These are phyloP conservation scores for Gasteruption jaculator DNA, from an alignment of 2,888 invertebrate species.

Conservation along the genomic window DNA sequence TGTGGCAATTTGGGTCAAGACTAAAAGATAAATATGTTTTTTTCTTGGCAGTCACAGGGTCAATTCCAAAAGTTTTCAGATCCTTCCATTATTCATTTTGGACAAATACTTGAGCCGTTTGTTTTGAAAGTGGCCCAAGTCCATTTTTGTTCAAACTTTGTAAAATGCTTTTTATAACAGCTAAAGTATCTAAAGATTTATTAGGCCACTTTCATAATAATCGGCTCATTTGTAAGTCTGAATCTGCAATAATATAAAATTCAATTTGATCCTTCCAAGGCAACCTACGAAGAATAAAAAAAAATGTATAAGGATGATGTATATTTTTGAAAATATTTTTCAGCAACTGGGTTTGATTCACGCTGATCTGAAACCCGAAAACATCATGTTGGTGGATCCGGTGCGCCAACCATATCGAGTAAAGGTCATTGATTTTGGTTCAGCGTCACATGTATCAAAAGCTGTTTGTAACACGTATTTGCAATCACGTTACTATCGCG, in stretches of 20 bases:
- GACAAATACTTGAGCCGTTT: neutral
- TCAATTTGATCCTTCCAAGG: neutral
- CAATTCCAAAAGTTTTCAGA: too few species aligned
- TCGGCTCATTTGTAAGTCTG: conserved; percentile 6
- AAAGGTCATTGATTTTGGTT: conserved; percentile 99
- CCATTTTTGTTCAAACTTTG: too few species aligned
- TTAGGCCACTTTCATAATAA: too few species aligned
- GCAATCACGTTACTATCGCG: conserved; percentile 97
- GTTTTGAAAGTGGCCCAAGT: too few species aligned
- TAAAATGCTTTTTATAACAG: too few species aligned
- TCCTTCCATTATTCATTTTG: conserved; percentile 1
- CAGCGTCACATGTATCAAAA: conserved; percentile 98
- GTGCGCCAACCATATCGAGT: conserved; percentile 97
- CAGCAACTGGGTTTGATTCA: conserved; percentile 98
- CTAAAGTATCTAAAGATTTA: neutral
- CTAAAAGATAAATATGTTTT: too few species aligned
- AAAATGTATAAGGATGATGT: too few species aligned
- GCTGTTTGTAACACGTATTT: conserved; percentile 99
- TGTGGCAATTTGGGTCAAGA: too few species aligned
- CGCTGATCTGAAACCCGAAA: conserved; percentile 99
- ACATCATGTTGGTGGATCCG: conserved; percentile 99
- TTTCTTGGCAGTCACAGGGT: too few species aligned
- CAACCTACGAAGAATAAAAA: neutral
- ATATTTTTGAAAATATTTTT: conserved; percentile 33
- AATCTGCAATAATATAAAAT: neutral